Percentiles rank a stretch among this genome's conserved stretches.
These are phyloP conservation scores for Aegithalos caudatus DNA, from an alignment of 2,113 vertebrate genomes.

Conservation along the genomic window DNA sequence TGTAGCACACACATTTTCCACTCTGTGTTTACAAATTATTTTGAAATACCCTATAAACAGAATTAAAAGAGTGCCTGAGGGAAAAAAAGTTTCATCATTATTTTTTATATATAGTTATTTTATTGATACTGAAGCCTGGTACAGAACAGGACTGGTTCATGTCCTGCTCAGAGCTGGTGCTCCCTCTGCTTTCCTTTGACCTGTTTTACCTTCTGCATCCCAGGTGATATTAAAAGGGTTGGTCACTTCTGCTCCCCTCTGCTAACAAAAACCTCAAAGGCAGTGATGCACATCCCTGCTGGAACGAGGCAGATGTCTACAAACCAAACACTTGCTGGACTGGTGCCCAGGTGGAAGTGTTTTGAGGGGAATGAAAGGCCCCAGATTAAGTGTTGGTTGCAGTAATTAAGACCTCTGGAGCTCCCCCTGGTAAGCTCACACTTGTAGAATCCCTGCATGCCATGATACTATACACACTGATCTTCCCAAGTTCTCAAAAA, in stretches of 20 bases:
- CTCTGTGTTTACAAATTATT: background rate
- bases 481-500: background rate
- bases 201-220: background rate
- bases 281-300: background rate
- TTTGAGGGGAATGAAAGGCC: background rate
- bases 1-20: background rate
- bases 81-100: background rate
- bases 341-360: background rate
- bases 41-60: background rate
- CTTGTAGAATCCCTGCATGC: too few species aligned
- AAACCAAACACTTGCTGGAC: background rate
- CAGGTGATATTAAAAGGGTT: background rate
- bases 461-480: too few species aligned
- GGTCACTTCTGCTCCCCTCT: background rate
- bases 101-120: background rate
- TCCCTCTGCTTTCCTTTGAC: background rate
- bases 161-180: fast-evolving
- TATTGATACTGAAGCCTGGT: background rate
- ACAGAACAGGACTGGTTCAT: background rate
- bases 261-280: background rate
- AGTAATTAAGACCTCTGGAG: background rate
- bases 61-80: background rate
- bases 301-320: background rate
- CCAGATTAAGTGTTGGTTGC: background rate
- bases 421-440: background rate